Conservation (phyloP, 2,797 vertebrate genomes). For the Hippocampus kuda region DNA sequence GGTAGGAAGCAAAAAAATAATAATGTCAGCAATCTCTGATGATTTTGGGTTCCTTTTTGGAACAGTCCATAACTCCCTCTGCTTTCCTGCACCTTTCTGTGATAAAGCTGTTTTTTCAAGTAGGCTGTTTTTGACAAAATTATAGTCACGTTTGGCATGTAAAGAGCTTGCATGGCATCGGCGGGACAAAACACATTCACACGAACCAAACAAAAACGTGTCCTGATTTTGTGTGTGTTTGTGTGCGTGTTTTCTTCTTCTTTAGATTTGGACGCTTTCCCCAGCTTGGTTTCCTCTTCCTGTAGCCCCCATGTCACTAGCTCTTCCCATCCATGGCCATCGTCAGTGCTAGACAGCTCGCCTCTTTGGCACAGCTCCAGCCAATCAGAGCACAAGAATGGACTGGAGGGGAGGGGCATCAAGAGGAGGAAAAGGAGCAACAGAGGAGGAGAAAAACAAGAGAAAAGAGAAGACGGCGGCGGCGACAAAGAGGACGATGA, state of each 20-base stretch:
- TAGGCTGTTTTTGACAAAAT: too few relatives aligned
- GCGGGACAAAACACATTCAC: too few relatives aligned
- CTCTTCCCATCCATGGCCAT: background rate
- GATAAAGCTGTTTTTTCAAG: too few relatives aligned
- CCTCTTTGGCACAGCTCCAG: constrained; percentile 1
- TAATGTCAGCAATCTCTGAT: too few relatives aligned
- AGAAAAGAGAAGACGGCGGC: constrained; percentile 3
- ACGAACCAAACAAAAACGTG: too few relatives aligned
- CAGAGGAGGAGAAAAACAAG: background rate
- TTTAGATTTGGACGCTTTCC: background rate
- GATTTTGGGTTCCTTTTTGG: too few relatives aligned
- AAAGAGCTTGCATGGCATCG: too few relatives aligned
- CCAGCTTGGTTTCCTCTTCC: background rate
- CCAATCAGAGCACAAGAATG: constrained; percentile 22
- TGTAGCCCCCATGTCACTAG: background rate
- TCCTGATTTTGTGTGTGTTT: too few relatives aligned
- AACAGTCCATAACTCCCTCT: too few relatives aligned
- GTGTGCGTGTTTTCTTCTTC: background rate
- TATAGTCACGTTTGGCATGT: too few relatives aligned
- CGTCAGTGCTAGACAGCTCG: background rate
- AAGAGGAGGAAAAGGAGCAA: background rate
- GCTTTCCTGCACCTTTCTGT: too few relatives aligned
- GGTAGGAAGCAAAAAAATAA: too few relatives aligned
- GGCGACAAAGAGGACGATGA: constrained; percentile 13
- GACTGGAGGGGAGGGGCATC: background rate